Evolutionary conservation across 2,888 invertebrate species (phyloP), one percentile per base, ranked within the genome.

Genomic region (Dryococelus australis): DNA sequence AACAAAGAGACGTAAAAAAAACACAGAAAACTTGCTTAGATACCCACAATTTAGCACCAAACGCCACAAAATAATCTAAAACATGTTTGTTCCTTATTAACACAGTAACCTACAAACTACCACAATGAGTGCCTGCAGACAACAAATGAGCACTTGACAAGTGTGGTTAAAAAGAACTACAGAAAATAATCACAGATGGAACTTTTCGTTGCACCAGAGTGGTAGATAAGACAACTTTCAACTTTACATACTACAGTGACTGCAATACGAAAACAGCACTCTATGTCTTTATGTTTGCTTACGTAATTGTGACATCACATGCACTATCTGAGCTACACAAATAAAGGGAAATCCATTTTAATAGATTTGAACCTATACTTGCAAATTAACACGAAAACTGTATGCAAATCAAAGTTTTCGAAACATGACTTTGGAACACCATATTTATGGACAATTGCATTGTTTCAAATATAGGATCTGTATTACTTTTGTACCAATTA

Each of bases 41-140:
- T 65, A 65, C 65, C 24, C 65, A 65, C 65, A 65, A 16, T 65
- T 65, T 65, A 65, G 65, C 65, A 65, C 65, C 65, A 65, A 65
- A 65, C 8, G 65, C 65, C 65, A 65, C 65, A 65, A 65, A 65
- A 65, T 65, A n/a, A 65, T 65, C n/a, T 24, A 16, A 10, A 24
- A 65, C 65, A 65, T 9, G 8, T 16, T 65, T 16, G n/a, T 65
- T 65, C 47, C 10, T 47, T n/a, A 20, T 16, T 65, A 65, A 65
- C n/a, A 9, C 65, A 65, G 65, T 65, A 24, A 65, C 8, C 65
- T 65, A 65, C 65, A n/a, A 8, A 65, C 65, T 65, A 65, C 24
- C n/a, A 65, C 47, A 47, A 47, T 20, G 16, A 16, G 6, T 65
- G 24, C 0, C 65, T n/a, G n/a, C n/a, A 65, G 10, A 65, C 65